Evolutionary conservation across 2,113 vertebrate genomes (phyloP), one percentile per base, ranked within the genome.

Genomic region (Genyomyrus donnyi): DNA sequence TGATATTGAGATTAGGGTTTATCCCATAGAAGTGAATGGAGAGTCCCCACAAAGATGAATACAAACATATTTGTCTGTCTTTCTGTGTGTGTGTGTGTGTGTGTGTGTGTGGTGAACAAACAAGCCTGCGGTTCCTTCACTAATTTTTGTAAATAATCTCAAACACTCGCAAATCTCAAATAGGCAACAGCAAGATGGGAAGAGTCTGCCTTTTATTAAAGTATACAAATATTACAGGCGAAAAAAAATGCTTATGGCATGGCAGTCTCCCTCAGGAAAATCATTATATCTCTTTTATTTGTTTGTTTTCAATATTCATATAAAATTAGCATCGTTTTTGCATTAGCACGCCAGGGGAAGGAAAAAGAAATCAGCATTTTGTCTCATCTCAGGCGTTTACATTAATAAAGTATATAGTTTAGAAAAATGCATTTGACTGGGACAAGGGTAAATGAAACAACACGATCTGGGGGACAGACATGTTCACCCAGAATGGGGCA

Each of bases 301-400:
- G 74, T 80, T 80, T 80, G 74, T 80, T 80, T 80, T 80, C 31
- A 80, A 80, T 80, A 80, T 80, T 80, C 74, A 80, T 80, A 80
- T 19, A 42, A 80, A 80, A 80, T 80, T 80, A 80, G 74, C 74
- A 80, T 80, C 74, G 17, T 35, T 42, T 42, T 80, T 35, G 6
- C 31, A 42, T 80, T 80, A 80, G 31, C 74, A 39, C 2, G 17
- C 74, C 74, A 42, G 31, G 62, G 62, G 31, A 80, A 80, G 6
- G 17, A 42, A 80, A 77, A 17, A 17, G 13, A 42, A 80, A 80
- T 80, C 35, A 42, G 1, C 74, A 80, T 80, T 80, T 80, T 80
- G 74, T 80, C 74, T 80, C 74, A 42, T 80, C 15, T 80, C 35
- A 42, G 35, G 15, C 31, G 6, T 80, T 80, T 39, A 42, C 5